Conservation (phyloP, 92 coral and sea anemone genomes). For the Ricordea florida region DNA sequence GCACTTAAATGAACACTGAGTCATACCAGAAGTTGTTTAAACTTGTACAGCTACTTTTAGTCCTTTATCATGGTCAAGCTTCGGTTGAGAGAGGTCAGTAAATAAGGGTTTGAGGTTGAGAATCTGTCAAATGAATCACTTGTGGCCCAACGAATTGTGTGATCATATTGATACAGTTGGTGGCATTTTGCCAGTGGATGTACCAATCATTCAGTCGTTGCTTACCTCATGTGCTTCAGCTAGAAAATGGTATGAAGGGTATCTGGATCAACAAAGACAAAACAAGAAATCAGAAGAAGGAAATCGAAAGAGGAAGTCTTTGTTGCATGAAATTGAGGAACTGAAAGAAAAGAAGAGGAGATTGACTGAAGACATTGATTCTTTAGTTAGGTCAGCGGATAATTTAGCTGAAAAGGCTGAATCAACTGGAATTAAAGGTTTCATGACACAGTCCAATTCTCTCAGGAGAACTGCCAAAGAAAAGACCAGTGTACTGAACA, state of each 20-base stretch:
- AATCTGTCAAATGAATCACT: conserved; percentile 37
- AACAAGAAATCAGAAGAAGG: conserved; percentile 46
- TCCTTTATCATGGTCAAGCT: conserved; percentile 54
- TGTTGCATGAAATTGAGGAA: conserved; percentile 18
- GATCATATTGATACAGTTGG: conserved; percentile 53
- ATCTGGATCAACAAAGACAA: conserved; percentile 43
- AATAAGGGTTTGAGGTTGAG: conserved; percentile 59
- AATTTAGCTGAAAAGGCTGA: too few species aligned
- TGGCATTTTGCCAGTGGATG: conserved; percentile 47
- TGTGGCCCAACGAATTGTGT: conserved; percentile 46
- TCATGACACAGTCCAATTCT: too few species aligned
- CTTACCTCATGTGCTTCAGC: conserved; percentile 46
- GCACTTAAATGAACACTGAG: conserved; percentile 35
- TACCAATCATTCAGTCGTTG: conserved; percentile 32
- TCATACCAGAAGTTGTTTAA: conserved; percentile 21
- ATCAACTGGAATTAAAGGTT: too few species aligned
- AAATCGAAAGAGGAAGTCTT: too few species aligned
- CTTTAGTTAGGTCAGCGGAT: too few species aligned
- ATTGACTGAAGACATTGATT: too few species aligned
- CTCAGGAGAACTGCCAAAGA: too few species aligned
- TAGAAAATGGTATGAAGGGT: conserved; percentile 32
- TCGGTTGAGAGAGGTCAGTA: conserved; percentile 57
- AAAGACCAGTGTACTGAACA: too few species aligned
- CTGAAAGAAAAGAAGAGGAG: conserved; percentile 39
- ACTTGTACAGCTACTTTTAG: conserved; percentile 48